Conservation (phyloP, 2,797 vertebrate genomes). For the Crypturellus tataupa region DNA sequence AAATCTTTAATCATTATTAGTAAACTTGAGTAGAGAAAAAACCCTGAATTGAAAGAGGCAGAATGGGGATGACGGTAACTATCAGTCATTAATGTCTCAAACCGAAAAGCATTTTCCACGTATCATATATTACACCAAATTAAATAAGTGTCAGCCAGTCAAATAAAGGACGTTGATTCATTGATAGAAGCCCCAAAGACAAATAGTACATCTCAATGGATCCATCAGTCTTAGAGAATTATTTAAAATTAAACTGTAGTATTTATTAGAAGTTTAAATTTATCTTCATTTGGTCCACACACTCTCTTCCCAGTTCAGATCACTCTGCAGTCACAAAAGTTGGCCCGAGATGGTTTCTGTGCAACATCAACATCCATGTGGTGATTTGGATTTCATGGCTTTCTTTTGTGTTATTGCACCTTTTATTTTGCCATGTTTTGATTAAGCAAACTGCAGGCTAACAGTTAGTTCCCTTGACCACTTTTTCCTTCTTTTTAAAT, state of each 20-base stretch:
- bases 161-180: slow-evolving; percentile 64
- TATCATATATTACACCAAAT: slow-evolving; percentile 63
- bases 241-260: slow-evolving; percentile 31
- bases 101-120: slow-evolving; percentile 49
- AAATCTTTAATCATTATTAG: slow-evolving; percentile 68
- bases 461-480: background rate
- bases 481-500: no score
- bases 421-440: background rate
- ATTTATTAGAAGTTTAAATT: slow-evolving; percentile 10
- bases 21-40: slow-evolving; percentile 60
- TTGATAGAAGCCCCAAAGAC: slow-evolving; percentile 53
- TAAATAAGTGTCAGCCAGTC: slow-evolving; percentile 41
- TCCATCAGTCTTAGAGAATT: slow-evolving; percentile 31
- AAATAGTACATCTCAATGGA: slow-evolving; percentile 48
- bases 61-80: slow-evolving; percentile 36
- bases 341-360: background rate
- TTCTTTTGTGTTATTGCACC: background rate
- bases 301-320: background rate
- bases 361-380: background rate
- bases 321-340: background rate
- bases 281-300: background rate
- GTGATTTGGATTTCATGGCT: background rate
- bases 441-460: background rate
- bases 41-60: background rate
- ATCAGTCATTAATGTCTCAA: slow-evolving; percentile 48